These are phyloP conservation scores for Chrysochloris asiatica DNA, from an alignment of 2,113 vertebrate species.

Conservation along the genomic window DNA sequence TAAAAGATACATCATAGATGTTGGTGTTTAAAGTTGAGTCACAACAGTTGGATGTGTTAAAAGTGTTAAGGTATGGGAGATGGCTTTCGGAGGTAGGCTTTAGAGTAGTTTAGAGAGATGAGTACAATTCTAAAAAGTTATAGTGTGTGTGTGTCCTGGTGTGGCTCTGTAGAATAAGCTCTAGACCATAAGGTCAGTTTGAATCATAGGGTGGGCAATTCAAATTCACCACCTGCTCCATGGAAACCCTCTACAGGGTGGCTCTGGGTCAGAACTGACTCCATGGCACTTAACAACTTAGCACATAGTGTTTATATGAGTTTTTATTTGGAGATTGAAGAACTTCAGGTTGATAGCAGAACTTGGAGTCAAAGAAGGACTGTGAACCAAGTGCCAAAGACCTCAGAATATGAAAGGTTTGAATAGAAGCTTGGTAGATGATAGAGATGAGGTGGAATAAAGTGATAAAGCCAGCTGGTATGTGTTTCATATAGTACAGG, in stretches of 20 bases:
- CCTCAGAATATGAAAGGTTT: background rate
- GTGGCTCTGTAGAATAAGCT: too few species aligned
- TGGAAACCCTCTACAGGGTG: too few species aligned
- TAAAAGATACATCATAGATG: background rate
- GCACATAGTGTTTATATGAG: background rate
- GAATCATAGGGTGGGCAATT: too few species aligned
- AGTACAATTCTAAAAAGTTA: background rate
- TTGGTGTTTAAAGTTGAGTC: background rate
- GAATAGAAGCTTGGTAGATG: background rate
- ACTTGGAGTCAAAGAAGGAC: background rate
- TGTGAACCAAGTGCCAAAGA: background rate
- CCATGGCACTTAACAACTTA: too few species aligned
- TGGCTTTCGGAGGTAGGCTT: background rate
- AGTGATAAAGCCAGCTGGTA: too few species aligned
- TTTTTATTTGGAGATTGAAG: background rate
- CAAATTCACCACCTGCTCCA: too few species aligned
- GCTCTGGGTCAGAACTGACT: too few species aligned
- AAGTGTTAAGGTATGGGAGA: background rate
- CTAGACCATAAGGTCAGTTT: too few species aligned
- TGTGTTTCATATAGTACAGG: background rate
- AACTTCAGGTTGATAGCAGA: background rate
- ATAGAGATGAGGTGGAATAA: background rate
- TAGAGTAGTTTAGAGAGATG: background rate
- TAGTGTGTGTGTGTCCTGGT: too few species aligned
- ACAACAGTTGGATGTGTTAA: background rate